A percentile compares a stretch with the other conserved stretches of the same genome.
These are phyloP conservation scores for Apus apus DNA, from an alignment of 2,113 vertebrate genomes.

Conservation along the genomic window DNA sequence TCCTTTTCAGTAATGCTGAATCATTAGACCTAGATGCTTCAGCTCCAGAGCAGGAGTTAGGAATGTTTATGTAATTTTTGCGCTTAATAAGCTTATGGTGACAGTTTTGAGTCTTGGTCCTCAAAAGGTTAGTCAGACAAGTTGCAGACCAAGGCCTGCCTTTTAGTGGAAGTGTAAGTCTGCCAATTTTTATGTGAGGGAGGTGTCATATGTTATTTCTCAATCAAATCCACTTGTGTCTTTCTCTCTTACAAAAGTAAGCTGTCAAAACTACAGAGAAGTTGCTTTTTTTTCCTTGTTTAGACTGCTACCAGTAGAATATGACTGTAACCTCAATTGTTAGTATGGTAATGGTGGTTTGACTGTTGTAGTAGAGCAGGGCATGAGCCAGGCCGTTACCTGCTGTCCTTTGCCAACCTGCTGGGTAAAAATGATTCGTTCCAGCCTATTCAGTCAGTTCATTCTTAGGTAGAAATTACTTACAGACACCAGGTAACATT, in stretches of 20 bases:
- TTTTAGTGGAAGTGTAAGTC: background rate
- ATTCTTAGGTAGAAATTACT: background rate
- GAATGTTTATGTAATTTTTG: background rate
- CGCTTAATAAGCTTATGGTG: background rate
- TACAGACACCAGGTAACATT: background rate
- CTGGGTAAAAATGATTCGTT: background rate
- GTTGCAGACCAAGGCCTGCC: background rate
- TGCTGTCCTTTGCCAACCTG: background rate
- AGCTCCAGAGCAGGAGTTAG: background rate
- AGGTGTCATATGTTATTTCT: rapidly evolving
- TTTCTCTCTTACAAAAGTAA: background rate
- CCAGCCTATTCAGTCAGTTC: background rate
- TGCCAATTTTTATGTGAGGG: background rate
- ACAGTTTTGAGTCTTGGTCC: background rate
- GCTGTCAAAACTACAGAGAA: background rate
- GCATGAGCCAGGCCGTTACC: rapidly evolving
- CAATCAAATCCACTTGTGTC: background rate
- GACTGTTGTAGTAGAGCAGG: background rate
- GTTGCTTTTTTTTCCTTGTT: background rate
- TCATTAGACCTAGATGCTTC: background rate
- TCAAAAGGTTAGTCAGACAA: background rate
- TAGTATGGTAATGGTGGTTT: background rate
- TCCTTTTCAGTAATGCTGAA: background rate
- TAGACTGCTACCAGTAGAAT: background rate
- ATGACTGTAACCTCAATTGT: background rate